Evolutionary conservation across 2,888 invertebrate genomes (phyloP), one percentile per base, ranked within the genome.

Genomic region (Pomacea canaliculata): DNA sequence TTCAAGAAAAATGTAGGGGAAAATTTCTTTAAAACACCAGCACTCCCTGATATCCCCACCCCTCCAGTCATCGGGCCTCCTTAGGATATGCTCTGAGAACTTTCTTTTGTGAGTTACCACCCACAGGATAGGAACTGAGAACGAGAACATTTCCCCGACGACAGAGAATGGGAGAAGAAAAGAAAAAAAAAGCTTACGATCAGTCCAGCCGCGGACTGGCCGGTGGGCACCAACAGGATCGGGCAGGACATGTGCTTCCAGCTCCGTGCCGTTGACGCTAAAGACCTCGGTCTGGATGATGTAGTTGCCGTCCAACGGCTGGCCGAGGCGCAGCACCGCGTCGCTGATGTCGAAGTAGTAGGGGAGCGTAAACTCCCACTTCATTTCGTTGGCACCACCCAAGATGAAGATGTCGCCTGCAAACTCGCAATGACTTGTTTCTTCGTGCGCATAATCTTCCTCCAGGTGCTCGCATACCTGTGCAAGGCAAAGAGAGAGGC

Each of bases 341-440:
- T 79, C 70, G 5, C 79, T 80, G 68, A 82, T 76, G 65, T 82
- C 82, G 65, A 75, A 79, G 72, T 69, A 72, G 78, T 79, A 82
- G 27, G 79, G 79, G 70, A 70, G 51, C 73, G 65, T 70, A 74
- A 75, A 79, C 63, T 49, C 67, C 82, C 82, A 82, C 0, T 73
- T 71, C 80, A 80, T 80, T 59, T 82, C 82, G n/a, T 71, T 76
- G 59, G 78, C 71, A 3, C 82, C 82, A 9, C 82, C 82, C 65
- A 82, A 74, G 69, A 80, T 68, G 73, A 82, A 82, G 75, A 82
- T 78, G n/a, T 78, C 79, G 8, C 82, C 82, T 7, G 81, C 81
- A 18, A 68, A 60, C 49, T 72, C 71, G 56, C 78, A 78, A 46
- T 78, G 71, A 10, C 69, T 72, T 49, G 77, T 68, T 16, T 62